Conservation (phyloP, 2,797 vertebrate genomes). For the Sylvilagus floridanus region DNA sequence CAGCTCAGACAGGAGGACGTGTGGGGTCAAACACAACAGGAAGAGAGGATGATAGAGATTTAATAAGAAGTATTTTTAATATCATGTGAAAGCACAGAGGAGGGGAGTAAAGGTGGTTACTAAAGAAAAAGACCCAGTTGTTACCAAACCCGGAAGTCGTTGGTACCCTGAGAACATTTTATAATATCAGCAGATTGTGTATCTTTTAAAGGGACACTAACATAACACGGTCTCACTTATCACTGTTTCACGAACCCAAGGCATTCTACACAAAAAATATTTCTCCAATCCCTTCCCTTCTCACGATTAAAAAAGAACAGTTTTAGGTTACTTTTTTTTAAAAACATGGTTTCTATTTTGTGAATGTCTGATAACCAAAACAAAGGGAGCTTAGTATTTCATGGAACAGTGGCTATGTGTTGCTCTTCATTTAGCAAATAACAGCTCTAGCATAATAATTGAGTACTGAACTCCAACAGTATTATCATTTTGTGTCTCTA, state of each 20-base stretch:
- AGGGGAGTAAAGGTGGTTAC: constrained; percentile 6
- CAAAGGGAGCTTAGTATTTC: neutral
- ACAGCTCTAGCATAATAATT: neutral
- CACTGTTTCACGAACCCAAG: neutral
- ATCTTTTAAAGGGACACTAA: constrained; percentile 19
- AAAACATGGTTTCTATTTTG: neutral
- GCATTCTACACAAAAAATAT: neutral
- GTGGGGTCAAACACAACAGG: neutral
- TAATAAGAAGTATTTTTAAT: constrained; percentile 46
- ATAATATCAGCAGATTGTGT: neutral
- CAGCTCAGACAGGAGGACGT: neutral
- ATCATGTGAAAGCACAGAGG: neutral
- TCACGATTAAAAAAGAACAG: neutral
- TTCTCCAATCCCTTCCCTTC: neutral
- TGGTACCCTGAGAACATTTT: neutral
- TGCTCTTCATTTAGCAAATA: neutral
- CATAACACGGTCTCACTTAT: neutral
- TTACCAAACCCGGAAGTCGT: neutral
- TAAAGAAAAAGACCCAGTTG: constrained; percentile 4
- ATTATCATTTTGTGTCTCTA: too few species aligned
- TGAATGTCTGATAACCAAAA: neutral
- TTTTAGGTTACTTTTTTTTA: neutral
- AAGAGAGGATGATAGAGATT: neutral
- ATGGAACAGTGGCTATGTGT: neutral
- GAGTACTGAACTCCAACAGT: too few species aligned